Evolutionary conservation across 2,888 invertebrate species (phyloP).

Genomic region (Temnothorax ravouxi): DNA sequence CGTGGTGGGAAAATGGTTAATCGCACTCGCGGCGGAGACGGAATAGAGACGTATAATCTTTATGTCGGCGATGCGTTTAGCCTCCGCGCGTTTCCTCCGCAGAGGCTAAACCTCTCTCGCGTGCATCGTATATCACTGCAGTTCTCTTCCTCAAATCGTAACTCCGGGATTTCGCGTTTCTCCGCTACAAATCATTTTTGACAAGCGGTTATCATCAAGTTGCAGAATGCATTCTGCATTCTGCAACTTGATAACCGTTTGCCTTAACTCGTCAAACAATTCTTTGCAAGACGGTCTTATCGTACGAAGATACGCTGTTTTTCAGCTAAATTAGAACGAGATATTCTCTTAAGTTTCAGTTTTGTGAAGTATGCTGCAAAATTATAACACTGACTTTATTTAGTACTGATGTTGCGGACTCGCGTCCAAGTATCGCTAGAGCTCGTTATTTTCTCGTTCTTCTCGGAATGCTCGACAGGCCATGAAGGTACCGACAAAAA

Average conservation of each 20-base stretch:
- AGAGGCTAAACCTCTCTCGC: not conserved
- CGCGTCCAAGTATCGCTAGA: slow-evolving; percentile 8
- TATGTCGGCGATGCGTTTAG: slow-evolving; percentile 11
- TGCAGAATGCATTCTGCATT: not conserved
- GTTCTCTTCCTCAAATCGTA: slow-evolving; percentile 1
- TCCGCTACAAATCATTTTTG: slow-evolving; percentile 3
- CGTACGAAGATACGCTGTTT: too few species aligned
- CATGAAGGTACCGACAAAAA: slow-evolving; percentile 68
- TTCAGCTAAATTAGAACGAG: not conserved
- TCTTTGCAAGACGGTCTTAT: not conserved
- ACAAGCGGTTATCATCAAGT: slow-evolving; percentile 4
- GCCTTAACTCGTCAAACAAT: not conserved
- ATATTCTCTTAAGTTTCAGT: not conserved
- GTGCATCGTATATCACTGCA: slow-evolving; percentile 30
- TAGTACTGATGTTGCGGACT: slow-evolving; percentile 34
- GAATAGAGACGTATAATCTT: slow-evolving; percentile 45
- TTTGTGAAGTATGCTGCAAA: not conserved
- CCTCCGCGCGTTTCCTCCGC: not conserved
- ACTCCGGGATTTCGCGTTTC: not conserved
- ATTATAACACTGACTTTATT: slow-evolving; percentile 60
- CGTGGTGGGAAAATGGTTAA: slow-evolving; percentile 51
- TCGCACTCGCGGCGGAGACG: slow-evolving; percentile 28
- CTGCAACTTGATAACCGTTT: too few species aligned
- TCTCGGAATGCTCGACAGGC: slow-evolving; percentile 69
- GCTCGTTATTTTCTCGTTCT: slow-evolving; percentile 69